Evolutionary conservation across 2,113 vertebrate species (phyloP), one percentile per base, ranked within the genome.

Genomic region (Crotalus tigris): DNA sequence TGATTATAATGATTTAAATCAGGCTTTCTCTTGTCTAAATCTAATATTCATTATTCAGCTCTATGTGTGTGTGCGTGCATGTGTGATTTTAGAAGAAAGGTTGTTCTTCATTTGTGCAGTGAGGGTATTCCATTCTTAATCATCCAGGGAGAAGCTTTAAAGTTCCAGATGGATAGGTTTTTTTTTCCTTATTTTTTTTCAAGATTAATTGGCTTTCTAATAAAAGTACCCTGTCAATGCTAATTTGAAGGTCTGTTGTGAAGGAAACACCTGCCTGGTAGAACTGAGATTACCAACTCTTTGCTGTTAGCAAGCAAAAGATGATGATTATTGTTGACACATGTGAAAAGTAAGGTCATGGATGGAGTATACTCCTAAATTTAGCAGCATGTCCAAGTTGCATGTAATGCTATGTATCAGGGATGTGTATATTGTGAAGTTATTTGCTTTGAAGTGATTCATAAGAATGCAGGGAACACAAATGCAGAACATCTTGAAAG

Each of bases 251-350:
- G 64, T 61, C 29, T 93, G 85, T 61, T 86, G 44, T 92, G 92
- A 93, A 90, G 81, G 92, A 93, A 93, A 90, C 88, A 93, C 92
- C 75, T 93, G 54, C 89, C 55, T 93, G 86, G 44, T 85, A 86
- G n/a, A 3, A 19, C 44, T 93, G 54, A 85, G 92, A 90, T 87
- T 54, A 85, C 29, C 23, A 85, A 61, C 75, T 61, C 21, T 90
- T 90, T 85, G n/a, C 21, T 19, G 19, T 88, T 88, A 88, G 91
- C 51, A 33, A 88, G 91, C 23, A 92, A 69, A 92, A 55, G 59
- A 88, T 92, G 51, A n/a, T 92, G 87, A 93, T 90, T 85, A 86
- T 53, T 90, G 88, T 90, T 93, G 92, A 90, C 54, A 61, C 69
- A 61, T 90, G 29, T 39, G 55, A 90, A 93, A 93, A 33, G 44